Conservation (phyloP, 1,140 invertebrate genomes). For the Eumeta japonica region DNA sequence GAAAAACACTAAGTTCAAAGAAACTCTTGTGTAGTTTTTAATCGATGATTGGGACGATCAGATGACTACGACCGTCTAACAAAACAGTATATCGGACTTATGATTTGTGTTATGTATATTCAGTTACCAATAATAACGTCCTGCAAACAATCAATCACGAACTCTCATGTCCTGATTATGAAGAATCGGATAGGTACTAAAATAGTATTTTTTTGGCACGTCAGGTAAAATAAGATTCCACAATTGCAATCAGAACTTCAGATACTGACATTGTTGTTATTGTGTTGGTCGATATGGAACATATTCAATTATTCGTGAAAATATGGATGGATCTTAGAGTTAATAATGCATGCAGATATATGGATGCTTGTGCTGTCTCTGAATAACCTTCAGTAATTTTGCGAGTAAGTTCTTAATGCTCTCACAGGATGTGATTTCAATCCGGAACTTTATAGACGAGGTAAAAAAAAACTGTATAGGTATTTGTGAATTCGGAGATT, state of each 20-base stretch:
- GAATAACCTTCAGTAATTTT: constrained; percentile 5
- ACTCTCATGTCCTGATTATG: constrained; percentile 19
- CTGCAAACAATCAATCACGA: too few species aligned
- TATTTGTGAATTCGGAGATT: constrained; percentile 8
- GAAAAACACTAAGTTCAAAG: constrained; percentile 27
- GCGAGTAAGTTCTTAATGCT: constrained; percentile 14
- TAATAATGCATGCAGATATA: constrained; percentile 13
- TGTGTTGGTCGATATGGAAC: constrained; percentile 24
- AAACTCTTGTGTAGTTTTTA: constrained; percentile 29
- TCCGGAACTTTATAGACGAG: constrained; percentile 14
- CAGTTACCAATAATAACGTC: too few species aligned
- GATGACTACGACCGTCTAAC: constrained; percentile 12
- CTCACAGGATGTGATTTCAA: constrained; percentile 22
- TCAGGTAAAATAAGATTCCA: constrained; percentile 12
- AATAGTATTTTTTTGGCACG: constrained; percentile 20
- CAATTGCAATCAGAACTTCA: constrained; percentile 17
- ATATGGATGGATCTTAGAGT: constrained; percentile 17
- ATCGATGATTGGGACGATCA: constrained; percentile 19
- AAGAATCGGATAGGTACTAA: constrained; percentile 31
- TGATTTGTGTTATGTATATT: too few species aligned
- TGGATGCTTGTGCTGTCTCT: too few species aligned
- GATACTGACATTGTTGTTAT: constrained; percentile 26
- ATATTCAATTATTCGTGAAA: constrained; percentile 14
- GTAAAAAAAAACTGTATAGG: constrained; percentile 13
- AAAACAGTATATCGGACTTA: too few species aligned